Conservation (phyloP, 2,797 vertebrate genomes). For the Coendou prehensilis region DNA sequence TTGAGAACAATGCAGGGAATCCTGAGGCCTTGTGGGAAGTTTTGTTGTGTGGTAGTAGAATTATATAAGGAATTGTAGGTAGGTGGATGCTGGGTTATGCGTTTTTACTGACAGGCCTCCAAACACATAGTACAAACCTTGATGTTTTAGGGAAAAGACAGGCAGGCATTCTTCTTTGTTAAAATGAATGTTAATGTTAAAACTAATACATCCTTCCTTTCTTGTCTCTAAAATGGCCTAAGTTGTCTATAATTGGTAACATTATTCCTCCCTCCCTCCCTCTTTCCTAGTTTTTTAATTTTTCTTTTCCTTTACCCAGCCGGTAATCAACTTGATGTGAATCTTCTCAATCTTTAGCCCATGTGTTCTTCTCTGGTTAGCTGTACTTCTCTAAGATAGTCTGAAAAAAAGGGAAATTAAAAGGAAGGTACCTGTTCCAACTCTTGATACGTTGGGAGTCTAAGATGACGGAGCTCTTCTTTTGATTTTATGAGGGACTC, state of each 20-base stretch:
- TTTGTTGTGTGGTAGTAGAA: not conserved
- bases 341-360: not conserved
- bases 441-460: slow-evolving; percentile 90
- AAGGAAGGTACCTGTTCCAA: slow-evolving; percentile 91
- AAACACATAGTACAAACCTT: not conserved
- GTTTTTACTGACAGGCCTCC: not conserved
- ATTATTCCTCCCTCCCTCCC: not conserved
- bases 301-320: not conserved
- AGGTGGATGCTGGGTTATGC: not conserved
- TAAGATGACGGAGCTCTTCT: slow-evolving; percentile 89
- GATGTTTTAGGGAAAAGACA: not conserved
- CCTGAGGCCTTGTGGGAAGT: not conserved
- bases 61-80: not conserved
- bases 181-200: not conserved
- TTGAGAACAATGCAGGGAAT: not conserved
- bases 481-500: slow-evolving; percentile 91
- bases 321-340: not conserved
- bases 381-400: not conserved
- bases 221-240: not conserved
- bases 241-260: not conserved
- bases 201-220: not conserved
- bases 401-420: not conserved
- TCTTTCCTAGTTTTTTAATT: not conserved
- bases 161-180: not conserved
- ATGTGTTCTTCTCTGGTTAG: not conserved